phyloP scores from a whole-genome alignment of 2,888 invertebrate species.

The Lydus trimaculatus region DNA sequence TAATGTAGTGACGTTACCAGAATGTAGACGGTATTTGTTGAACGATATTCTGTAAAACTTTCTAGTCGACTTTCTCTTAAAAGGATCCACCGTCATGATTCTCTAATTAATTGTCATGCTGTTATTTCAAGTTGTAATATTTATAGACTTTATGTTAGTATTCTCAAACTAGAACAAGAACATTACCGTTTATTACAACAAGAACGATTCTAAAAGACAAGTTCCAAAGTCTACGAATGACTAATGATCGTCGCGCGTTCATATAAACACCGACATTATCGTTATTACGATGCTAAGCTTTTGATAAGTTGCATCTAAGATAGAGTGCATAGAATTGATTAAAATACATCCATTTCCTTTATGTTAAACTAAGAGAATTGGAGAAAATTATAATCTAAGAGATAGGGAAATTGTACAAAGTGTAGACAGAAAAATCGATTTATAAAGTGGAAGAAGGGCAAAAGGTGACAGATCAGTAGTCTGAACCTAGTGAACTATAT shows the following conservation, averaged over 20 bases:
- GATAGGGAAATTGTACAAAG: not conserved
- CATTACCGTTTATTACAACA: conserved; percentile 16
- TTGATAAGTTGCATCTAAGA: not conserved
- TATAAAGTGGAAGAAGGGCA: not conserved
- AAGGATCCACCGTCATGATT: not conserved
- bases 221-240: conserved; percentile 15
- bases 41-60: not conserved
- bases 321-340: not conserved
- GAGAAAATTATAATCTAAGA: too few relatives aligned
- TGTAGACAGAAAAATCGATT: not conserved
- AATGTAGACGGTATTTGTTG: too few relatives aligned
- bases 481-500: not conserved
- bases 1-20: too few relatives aligned
- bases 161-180: conserved; percentile 7
- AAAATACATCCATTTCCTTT: not conserved
- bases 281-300: not conserved
- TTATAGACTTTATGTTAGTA: conserved; percentile 13
- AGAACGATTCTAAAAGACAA: conserved; percentile 11
- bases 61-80: too few relatives aligned
- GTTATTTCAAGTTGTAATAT: conserved; percentile 4
- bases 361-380: not conserved
- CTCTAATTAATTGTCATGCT: conserved; percentile 11
- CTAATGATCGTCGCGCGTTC: conserved; percentile 9
- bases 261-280: not conserved
- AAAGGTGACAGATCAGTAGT: not conserved